Base-by-base conservation (phyloP, 2,797 vertebrate genomes). In the Melanotaenia trifasciata region DNA sequence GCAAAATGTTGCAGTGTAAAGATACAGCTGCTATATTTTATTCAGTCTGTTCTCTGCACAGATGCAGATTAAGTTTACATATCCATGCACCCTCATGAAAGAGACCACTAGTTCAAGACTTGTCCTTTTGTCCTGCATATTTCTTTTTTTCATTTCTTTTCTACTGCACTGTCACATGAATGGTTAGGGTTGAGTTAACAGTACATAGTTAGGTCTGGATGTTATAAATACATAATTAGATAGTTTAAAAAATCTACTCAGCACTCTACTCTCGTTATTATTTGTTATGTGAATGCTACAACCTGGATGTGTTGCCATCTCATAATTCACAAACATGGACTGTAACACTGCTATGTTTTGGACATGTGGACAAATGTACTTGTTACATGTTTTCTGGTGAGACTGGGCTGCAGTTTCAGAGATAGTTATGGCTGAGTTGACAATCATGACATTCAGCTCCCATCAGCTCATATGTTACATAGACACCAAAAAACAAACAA, bases 401-500 rank as follows among this genome's bases (percentile, higher is more conserved):
- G 12, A 28, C 51, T 16, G 51, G 51, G 51, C 51, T 26, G 51
- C 24, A 53, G 51, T 3, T 54, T 54, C 64, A 73, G 45, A 50
- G 62, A 78, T 74, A 51, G 64, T 67, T 76, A 67, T 66, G 78
- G 71, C 68, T 64, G 78, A 65, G 64, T 76, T 72, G 85, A 91
- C 87, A 90, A 89, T 91, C 87, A 85, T 59, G 51, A 76, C 47
- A 73, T 65, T 40, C 70, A 70, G 58, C 72, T 70, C 35, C 56
- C 57, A 61, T 81, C 53, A 67, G 51, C 53, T 73, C 33, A 30
- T 47, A 6, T 24, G 47, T 22, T 59, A 28, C 12, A 45, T n/a
- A 45, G 40, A 74, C 22, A 53, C 11, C 16, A 28, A 28, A 38
- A 38, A 30, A 5, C 4, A 30, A 30, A 43, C 60, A 71, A 11